phyloP scores from a whole-genome alignment of 2,888 invertebrate species.

The Mythimna loreyi region DNA sequence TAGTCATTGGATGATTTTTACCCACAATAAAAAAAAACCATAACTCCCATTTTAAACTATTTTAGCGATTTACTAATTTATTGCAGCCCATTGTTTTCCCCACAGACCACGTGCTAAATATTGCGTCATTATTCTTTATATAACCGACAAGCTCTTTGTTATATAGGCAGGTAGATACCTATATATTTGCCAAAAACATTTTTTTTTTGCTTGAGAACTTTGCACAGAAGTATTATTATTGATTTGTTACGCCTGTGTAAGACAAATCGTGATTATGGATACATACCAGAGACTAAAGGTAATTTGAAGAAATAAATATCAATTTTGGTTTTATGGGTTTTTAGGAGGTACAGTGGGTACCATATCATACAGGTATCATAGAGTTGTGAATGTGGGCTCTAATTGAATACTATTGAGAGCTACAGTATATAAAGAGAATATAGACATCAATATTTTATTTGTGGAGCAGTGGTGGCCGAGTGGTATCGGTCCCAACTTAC shows the following conservation, averaged over 20 bases:
- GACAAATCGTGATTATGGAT: slow-evolving; percentile 36
- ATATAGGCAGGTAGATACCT: background rate
- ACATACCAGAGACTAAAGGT: slow-evolving; percentile 29
- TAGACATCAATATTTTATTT: too few species aligned
- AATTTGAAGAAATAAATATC: slow-evolving; percentile 30
- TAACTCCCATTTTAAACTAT: too few species aligned
- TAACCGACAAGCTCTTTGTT: slow-evolving; percentile 20
- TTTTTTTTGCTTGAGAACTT: slow-evolving; percentile 6
- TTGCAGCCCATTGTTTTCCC: too few species aligned
- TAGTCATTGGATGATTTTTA: too few species aligned
- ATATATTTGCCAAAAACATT: background rate
- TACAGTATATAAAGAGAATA: too few species aligned
- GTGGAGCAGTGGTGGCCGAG: too few species aligned
- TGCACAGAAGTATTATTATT: slow-evolving; percentile 30
- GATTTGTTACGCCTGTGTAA: slow-evolving; percentile 47
- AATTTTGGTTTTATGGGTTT: background rate
- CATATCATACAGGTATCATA: background rate
- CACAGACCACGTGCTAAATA: background rate
- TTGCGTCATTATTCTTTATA: slow-evolving; percentile 25
- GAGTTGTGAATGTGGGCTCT: too few species aligned
- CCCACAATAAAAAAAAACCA: too few species aligned
- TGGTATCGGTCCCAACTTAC: too few species aligned
- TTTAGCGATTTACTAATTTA: background rate
- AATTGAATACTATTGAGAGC: too few species aligned
- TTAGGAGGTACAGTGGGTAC: background rate